Evolutionary conservation across 2,888 invertebrate species (phyloP).

Genomic region (Leucozona laternaria): DNA sequence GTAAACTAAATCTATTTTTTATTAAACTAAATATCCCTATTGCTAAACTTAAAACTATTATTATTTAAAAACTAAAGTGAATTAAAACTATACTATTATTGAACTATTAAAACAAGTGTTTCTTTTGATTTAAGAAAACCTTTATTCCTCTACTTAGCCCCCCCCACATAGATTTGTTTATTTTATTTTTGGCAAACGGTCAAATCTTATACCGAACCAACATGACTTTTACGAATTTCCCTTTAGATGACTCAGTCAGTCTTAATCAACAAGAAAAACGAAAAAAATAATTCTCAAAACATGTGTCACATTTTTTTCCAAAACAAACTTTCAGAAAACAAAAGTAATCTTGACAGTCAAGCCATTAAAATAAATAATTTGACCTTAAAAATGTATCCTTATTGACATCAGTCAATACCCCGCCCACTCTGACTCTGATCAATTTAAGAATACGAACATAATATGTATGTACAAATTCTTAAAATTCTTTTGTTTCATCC

Average conservation of each 20-base stretch:
- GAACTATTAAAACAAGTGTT: too few species aligned
- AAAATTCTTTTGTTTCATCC: background rate
- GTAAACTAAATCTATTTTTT: too few species aligned
- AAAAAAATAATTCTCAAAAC: background rate
- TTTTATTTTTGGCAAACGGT: background rate
- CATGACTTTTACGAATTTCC: background rate
- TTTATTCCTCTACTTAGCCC: too few species aligned
- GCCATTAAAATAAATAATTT: background rate
- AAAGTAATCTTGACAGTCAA: conserved; percentile 3
- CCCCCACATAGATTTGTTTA: background rate
- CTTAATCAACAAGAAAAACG: background rate
- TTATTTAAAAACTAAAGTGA: too few species aligned
- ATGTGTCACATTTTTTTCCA: background rate
- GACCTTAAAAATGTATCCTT: conserved; percentile 9
- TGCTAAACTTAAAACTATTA: too few species aligned
- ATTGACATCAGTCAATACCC: background rate
- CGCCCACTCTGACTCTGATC: background rate
- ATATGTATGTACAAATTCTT: background rate
- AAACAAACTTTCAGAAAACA: background rate
- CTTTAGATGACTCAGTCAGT: background rate
- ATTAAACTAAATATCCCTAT: too few species aligned
- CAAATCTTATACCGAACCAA: background rate
- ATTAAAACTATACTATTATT: too few species aligned
- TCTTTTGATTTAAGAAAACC: too few species aligned
- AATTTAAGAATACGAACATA: background rate